Base-by-base conservation (phyloP, 2,113 vertebrate genomes). In the Peromyscus maniculatus region DNA sequence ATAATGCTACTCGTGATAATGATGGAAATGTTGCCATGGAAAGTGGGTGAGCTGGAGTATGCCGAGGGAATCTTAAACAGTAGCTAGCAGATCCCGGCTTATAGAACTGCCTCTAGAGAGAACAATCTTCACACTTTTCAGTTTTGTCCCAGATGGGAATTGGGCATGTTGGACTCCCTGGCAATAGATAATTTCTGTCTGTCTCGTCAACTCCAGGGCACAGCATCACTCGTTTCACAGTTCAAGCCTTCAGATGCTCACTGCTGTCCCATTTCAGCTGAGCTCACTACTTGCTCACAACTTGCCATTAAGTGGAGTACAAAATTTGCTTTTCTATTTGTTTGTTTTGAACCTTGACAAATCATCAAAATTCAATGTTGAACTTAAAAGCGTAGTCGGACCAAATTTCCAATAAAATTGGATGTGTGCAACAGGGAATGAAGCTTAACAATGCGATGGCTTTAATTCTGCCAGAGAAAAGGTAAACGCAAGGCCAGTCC, bases 161-260 rank as follows among this genome's bases (percentile, higher is more conserved):
- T 72, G 28, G 57, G 31, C 52, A 94, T 62, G 43, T 62, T 90
- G 31, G 33, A 80, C 75, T 93, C 66, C 33, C 33, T 64, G 22
- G 92, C 91, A 91, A 86, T 6, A 87, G 78, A 49, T 89, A 82
- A 79, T 80, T 33, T 64, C 71, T 90, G 71, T 66, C 74, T 62
- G 64, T 87, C n/a, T 46, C 49, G 84, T 88, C 59, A 87, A 88
- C 79, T 92, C 28, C 36, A 86, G 83, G 67, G 79, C 22, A 17
- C 26, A 94, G 24, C 31, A 62, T 97, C 87, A 16, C 89, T 96
- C 95, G 52, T 97, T 97, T 72, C 94, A 96, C 96, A 97, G 95
- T 96, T 96, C 49, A 97, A 79, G 71, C 89, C 59, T 91, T 93
- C 66, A 79, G 80, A 96, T 96, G 87, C 69, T 74, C 28, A 79